Base-by-base conservation (phyloP, 2,113 vertebrate species). In the Corythornis vintsioides region DNA sequence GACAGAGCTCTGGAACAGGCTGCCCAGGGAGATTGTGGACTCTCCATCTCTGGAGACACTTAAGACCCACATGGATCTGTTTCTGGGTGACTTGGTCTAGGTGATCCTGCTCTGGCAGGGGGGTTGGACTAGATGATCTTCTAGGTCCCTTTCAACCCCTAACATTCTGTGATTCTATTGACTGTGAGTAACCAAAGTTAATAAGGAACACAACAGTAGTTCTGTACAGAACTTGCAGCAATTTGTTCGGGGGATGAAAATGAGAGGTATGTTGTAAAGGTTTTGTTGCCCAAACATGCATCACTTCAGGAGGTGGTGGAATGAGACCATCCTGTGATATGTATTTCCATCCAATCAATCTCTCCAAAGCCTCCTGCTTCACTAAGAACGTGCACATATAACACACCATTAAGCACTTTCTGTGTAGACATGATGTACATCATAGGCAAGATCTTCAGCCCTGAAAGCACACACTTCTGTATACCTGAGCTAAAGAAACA, bases 401-500 rank as follows among this genome's bases (percentile, higher is more conserved):
- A 45, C 64, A 80, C 86, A 80, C 40, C 18, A 28, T 56, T 66
- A 61, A 80, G 38, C 0, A 0, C 17, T 50, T 28, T 40, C 53
- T 81, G 17, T 88, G 33, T 59, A 80, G 71, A 60, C 43, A 31
- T 26, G 17, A 56, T 64, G 33, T 33, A 66, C 42, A 33, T 78
- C 38, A n/a, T 9, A 79, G 69, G 57, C 5, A 18, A 67, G 67
- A 83, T 31, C 55, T 75, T 85, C 72, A 90, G 63, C 61, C 60
- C 43, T 80, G 69, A 91, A 84, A 93, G 48, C 48, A 64, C 64
- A 70, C 24, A 14, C 15, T 52, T 72, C 64, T 86, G 35, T 64
- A 71, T 89, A 91, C 91, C 93, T 96, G 95, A 96, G 91, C 89
- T 85, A 83, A 79, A 89, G 84, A 71, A 95, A 77, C 28, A 86